Percentiles rank a stretch among this genome's conserved stretches.
phyloP scores from a whole-genome alignment of 2,113 vertebrate species.

The Pygoscelis adeliae region DNA sequence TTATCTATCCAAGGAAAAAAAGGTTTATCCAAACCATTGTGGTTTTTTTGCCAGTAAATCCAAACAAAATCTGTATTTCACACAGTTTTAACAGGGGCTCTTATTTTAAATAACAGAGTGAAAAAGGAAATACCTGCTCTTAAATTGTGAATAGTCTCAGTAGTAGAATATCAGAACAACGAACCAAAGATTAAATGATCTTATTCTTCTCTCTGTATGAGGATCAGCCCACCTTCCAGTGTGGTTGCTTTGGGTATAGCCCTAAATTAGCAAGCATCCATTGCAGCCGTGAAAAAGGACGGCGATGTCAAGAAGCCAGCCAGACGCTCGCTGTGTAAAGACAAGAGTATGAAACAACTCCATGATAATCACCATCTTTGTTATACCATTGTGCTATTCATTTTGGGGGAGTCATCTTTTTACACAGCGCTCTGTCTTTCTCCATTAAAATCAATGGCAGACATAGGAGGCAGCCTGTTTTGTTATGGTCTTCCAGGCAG shows the following conservation, averaged over 20 bases:
- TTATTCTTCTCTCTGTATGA: not conserved
- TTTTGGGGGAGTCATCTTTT: slow-evolving; percentile 6
- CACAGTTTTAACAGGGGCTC: not conserved
- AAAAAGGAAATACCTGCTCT: not conserved
- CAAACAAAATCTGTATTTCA: not conserved
- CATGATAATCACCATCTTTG: not conserved
- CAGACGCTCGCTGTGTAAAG: not conserved
- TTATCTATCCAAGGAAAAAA: not conserved
- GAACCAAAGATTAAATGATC: not conserved
- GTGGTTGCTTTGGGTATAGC: not conserved
- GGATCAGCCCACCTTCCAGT: not conserved
- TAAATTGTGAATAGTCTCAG: not conserved
- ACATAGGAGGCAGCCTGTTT: not conserved
- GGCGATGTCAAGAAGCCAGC: not conserved
- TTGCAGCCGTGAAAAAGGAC: not conserved
- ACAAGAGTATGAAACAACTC: not conserved
- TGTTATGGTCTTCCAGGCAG: slow-evolving; percentile 10
- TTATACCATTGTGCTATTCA: not conserved
- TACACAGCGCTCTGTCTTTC: not conserved
- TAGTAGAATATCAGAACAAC: not conserved
- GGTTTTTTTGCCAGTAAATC: not conserved
- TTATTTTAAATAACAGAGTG: not conserved
- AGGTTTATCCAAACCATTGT: not conserved
- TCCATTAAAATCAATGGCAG: slow-evolving; percentile 15
- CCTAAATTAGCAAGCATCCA: not conserved